phyloP scores from a whole-genome alignment of 2,888 invertebrate species.

The Calameuta idolon region DNA sequence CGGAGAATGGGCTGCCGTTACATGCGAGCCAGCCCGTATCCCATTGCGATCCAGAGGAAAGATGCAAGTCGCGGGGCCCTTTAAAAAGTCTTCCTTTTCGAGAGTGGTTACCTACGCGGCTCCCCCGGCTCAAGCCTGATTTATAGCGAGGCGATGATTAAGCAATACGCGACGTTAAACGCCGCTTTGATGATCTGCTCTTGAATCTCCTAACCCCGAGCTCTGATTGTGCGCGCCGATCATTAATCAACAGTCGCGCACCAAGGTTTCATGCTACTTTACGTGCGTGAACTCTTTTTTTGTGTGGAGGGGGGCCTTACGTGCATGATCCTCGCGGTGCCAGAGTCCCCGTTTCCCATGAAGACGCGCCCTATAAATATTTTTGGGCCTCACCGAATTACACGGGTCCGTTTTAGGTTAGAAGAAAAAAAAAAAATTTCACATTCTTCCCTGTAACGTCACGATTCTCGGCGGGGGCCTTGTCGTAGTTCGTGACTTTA shows the following conservation, averaged over 20 bases:
- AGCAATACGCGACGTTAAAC: constrained; percentile 62
- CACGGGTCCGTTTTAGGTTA: too few species aligned
- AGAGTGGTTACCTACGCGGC: constrained; percentile 13
- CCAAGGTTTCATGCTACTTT: constrained; percentile 40
- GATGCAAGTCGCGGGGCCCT: background rate
- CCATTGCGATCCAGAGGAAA: too few species aligned
- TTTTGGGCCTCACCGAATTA: too few species aligned
- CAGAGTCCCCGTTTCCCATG: too few species aligned
- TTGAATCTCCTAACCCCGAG: constrained; percentile 46
- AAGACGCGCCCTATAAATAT: too few species aligned
- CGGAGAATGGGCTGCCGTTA: constrained; percentile 11
- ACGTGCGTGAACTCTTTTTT: background rate
- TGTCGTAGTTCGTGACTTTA: too few species aligned
- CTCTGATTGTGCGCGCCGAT: constrained; percentile 50
- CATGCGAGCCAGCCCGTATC: background rate
- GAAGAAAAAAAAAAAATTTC: too few species aligned
- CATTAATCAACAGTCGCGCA: constrained; percentile 56
- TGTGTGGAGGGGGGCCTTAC: too few species aligned
- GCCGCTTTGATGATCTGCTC: constrained; percentile 59
- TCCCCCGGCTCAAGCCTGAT: constrained; percentile 50
- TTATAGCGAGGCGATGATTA: constrained; percentile 63
- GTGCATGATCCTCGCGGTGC: too few species aligned
- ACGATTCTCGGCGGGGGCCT: too few species aligned
- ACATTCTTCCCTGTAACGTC: too few species aligned
- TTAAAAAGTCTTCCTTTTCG: constrained; percentile 7